These are phyloP conservation scores for Leptodactylus fallax DNA, from an alignment of 2,797 vertebrate genomes.

Conservation along the genomic window DNA sequence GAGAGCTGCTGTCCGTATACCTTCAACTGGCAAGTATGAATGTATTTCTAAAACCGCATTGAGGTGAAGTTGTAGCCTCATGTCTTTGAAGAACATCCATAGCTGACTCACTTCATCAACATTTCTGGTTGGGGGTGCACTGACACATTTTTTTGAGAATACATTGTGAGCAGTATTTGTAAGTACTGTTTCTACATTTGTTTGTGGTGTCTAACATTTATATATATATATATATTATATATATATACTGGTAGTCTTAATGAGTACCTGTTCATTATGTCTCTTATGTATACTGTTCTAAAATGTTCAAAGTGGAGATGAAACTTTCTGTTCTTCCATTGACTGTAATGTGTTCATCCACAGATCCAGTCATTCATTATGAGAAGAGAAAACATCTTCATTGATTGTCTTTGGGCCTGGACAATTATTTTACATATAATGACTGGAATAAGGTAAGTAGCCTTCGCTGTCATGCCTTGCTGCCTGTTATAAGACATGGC, in stretches of 20 bases:
- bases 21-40: background rate
- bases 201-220: background rate
- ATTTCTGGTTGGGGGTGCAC: background rate
- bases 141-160: background rate
- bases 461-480: background rate
- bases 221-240: background rate
- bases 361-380: constrained; percentile 82
- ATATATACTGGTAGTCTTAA: background rate
- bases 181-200: background rate
- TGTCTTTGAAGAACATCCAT: constrained; percentile 47
- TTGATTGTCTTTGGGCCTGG: constrained; percentile 87
- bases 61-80: constrained; percentile 31
- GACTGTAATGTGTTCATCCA: constrained; percentile 78
- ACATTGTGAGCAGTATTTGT: background rate
- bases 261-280: background rate
- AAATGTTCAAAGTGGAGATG: background rate
- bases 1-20: constrained; percentile 1
- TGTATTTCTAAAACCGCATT: constrained; percentile 6
- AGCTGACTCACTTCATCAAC: constrained; percentile 37
- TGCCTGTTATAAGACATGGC: background rate
- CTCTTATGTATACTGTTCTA: background rate
- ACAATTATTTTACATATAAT: constrained; percentile 81
- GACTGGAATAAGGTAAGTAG: constrained; percentile 89
- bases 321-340: constrained; percentile 55
- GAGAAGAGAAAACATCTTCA: constrained; percentile 77